These are phyloP conservation scores for Stenodera caucasica DNA, from an alignment of 2,888 invertebrate genomes.

Conservation along the genomic window DNA sequence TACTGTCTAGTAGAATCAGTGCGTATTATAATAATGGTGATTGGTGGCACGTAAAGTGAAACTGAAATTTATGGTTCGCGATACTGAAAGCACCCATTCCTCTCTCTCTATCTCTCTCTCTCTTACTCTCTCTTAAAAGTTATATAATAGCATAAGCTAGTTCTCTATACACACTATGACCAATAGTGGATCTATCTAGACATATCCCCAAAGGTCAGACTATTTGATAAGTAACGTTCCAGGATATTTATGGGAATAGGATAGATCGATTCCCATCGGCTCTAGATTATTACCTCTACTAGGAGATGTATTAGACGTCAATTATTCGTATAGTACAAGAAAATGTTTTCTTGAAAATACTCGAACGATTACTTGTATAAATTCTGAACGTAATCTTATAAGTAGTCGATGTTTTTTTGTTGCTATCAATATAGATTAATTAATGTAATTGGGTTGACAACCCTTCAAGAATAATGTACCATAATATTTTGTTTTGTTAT, in stretches of 20 bases:
- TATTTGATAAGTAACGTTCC: conserved; percentile 12
- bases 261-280: conserved; percentile 3
- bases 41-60: conserved; percentile 34
- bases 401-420: not conserved
- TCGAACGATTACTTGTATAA: not conserved
- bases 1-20: conserved; percentile 28
- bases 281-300: conserved; percentile 2
- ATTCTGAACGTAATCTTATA: not conserved
- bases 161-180: not conserved
- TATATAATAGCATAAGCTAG: too few species aligned
- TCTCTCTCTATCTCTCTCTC: too few species aligned
- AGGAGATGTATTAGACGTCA: not conserved
- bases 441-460: too few species aligned
- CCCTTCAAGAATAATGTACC: too few species aligned
- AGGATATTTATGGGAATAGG: conserved; percentile 5
- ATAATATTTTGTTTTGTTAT: too few species aligned
- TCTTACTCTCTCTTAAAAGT: too few species aligned
- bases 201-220: conserved; percentile 23
- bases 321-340: not conserved
- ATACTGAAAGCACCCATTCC: conserved; percentile 30
- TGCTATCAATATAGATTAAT: too few species aligned
- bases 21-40: conserved; percentile 35
- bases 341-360: not conserved
- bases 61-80: conserved; percentile 35
- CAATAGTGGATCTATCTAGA: not conserved